Evolutionary conservation across 37 sponge, comb jelly and placozoan species (phyloP).

Genomic region (Crambe crambe): DNA sequence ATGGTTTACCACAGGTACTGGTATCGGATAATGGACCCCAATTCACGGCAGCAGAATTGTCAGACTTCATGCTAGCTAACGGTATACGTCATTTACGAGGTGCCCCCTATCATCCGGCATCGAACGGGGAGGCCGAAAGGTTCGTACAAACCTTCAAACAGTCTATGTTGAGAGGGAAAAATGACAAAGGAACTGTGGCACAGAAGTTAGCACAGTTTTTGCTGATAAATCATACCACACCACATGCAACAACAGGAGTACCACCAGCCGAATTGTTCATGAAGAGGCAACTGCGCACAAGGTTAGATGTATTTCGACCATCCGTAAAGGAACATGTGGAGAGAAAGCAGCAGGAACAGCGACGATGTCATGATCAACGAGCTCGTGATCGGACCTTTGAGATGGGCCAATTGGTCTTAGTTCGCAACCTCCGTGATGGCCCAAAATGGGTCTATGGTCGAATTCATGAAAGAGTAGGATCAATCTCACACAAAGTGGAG

Average conservation of each 20-base stretch:
- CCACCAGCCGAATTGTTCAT: constrained; percentile 9
- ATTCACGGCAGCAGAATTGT: neutral
- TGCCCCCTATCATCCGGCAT: constrained; percentile 35
- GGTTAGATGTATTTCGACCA: constrained; percentile 14
- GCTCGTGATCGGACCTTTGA: neutral
- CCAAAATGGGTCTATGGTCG: too few species aligned
- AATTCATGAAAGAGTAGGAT: too few species aligned
- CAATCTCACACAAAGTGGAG: neutral
- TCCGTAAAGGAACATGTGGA: neutral
- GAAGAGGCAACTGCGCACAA: neutral
- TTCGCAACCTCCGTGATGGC: neutral
- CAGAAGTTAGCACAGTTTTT: constrained; percentile 12
- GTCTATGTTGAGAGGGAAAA: neutral
- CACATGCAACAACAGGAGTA: constrained; percentile 14
- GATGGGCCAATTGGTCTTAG: neutral
- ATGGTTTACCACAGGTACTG: constrained; percentile 1
- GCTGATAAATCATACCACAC: constrained; percentile 7
- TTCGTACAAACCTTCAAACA: constrained; percentile 9
- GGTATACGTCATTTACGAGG: constrained; percentile 34
- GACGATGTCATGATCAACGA: neutral
- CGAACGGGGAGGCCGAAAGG: constrained; percentile 53
- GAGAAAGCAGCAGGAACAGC: neutral
- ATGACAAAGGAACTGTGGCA: neutral
- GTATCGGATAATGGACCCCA: neutral
- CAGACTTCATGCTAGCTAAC: constrained; percentile 8